Evolutionary conservation across 2,888 invertebrate species (phyloP), one percentile per base, ranked within the genome.

Genomic region (Scaptomyza tumidula): DNA sequence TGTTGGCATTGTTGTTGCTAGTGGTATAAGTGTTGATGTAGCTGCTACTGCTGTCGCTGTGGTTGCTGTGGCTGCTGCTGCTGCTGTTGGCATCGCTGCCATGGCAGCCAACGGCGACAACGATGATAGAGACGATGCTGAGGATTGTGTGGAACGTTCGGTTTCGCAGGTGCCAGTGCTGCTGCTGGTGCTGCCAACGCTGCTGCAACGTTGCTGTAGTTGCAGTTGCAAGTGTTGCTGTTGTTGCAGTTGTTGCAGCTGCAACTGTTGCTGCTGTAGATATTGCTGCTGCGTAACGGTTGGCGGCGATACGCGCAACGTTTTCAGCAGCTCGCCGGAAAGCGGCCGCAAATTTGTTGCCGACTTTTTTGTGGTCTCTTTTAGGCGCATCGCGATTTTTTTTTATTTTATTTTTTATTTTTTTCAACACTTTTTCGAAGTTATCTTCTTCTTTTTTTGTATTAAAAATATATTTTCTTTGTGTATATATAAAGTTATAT

Each of bases 131-230:
- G 54, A 55, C 9, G 53, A 75, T 65, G 53, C 75, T 65, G 70
- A 49, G 29, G 91, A 86, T 54, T 77, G 75, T 49, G 88, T 88
- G 55, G 90, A 91, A 65, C 90, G 75, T 67, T 83, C 83, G 60
- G 91, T 91, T 72, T 91, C 91, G 73, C 91, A 91, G 77, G 90
- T 89, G 82, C 83, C 86, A 10, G 50, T 50, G 78, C 90, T 91
- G 80, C 91, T 91, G 79, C 89, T 90, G 71, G 83, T 90, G 78
- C 90, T 91, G 80, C 91, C 90, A 61, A 90, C 90, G 79, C 91
- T 91, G 46, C 90, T 90, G 77, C 91, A 91, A 58, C 90, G 89
- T 55, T 87, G 88, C 45, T 89, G 81, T 45, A 80, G 80, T 53
- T 82, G 85, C 19, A 81, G 75, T 11, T 77, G 87, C 46, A 79